Base-by-base conservation (phyloP, 2,888 invertebrate genomes). In the Mesodorylaimus sp. region DNA sequence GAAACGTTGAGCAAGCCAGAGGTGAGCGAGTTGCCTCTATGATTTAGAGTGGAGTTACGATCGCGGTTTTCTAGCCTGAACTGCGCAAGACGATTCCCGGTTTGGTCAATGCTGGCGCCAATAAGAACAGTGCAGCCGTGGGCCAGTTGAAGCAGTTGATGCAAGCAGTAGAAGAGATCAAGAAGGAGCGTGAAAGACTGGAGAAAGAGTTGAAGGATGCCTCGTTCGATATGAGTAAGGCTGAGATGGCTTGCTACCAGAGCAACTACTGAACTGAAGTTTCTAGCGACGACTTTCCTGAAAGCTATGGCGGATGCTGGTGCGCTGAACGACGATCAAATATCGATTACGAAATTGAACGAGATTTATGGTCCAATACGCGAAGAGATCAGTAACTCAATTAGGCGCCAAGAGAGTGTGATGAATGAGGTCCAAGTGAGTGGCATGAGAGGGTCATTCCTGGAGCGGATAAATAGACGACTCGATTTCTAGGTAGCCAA, bases 151-250 rank as follows among this genome's bases (percentile, higher is more conserved):
- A 80, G 54, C 70, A 71, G 45, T 75, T 91, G 51, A 83, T 89
- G 84, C 78, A 80, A 61, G 75, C 79, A 56, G 68, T 71, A 21
- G 66, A 64, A 47, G 60, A 62, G 24, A 57, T 69, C 44, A 67
- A 67, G 72, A 80, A 80, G 2, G 87, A 88, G 70, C 77, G 93
- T 43, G 89, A 89, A 68, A 78, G 77, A 3, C 77, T 89, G 57
- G 91, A 93, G 73, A 78, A 78, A 2, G 84, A 87, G 68, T 72
- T 91, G 36, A 84, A 84, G 63, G 78, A 78, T 41, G 75, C 79
- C 2, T 78, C 79, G 10, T 76, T 78, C 47, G 83, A 84, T 64
- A 84, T 91, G 58, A 60, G 44, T 56, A 58, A 45, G 56, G 10
- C 28, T 37, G 47, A 25, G 53, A 46, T 41, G 43, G 29, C 3